phyloP scores from a whole-genome alignment of 2,113 vertebrate genomes.

The Nothoprocta pentlandii region DNA sequence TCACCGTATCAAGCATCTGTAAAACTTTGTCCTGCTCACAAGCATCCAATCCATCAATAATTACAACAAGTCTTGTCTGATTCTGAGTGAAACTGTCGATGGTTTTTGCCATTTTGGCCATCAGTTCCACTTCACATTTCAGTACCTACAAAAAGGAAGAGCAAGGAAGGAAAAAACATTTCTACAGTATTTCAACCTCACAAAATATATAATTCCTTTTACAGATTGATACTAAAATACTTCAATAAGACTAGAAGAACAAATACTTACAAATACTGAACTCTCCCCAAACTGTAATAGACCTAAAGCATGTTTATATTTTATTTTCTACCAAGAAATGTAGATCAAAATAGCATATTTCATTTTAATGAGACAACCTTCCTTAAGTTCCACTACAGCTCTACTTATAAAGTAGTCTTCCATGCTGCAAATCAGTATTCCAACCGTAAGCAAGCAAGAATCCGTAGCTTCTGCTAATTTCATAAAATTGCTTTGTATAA shows the following conservation, averaged over 20 bases:
- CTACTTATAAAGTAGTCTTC: neutral
- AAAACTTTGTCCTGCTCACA: conserved; percentile 98
- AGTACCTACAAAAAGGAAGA: conserved; percentile 83
- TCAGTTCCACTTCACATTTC: conserved; percentile 96
- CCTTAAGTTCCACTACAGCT: neutral
- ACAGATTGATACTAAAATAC: neutral
- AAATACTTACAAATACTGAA: neutral
- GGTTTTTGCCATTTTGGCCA: conserved; percentile 98
- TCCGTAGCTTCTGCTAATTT: neutral
- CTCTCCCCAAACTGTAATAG: neutral
- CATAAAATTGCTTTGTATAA: neutral
- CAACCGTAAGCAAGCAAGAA: neutral
- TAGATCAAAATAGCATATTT: neutral
- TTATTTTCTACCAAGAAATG: neutral
- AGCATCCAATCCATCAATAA: conserved; percentile 96
- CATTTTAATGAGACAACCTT: neutral
- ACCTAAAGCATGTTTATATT: neutral
- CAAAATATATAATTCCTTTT: neutral
- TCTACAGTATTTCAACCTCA: neutral
- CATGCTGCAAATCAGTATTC: neutral
- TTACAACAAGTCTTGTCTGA: conserved; percentile 96
- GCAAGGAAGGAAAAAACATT: neutral
- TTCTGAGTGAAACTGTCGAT: conserved; percentile 98
- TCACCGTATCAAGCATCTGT: conserved; percentile 97
- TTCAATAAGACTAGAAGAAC: neutral